Base-by-base conservation (phyloP, 2,797 vertebrate genomes). In the Megalops cyprinoides region DNA sequence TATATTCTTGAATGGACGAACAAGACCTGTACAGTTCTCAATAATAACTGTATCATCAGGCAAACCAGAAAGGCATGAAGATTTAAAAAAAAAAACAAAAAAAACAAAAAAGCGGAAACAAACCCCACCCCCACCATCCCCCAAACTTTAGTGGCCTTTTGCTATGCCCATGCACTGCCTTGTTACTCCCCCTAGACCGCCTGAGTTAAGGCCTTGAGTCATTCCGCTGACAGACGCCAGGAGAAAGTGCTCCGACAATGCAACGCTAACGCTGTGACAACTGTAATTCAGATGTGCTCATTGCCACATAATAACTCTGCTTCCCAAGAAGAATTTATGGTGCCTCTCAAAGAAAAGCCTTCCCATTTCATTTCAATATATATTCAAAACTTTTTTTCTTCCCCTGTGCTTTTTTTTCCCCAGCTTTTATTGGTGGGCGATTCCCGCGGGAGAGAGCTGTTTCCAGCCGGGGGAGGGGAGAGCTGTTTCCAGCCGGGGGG, bases 141-240 rank as follows among this genome's bases (percentile, higher is more conserved):
- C 0, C 42, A 42, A 31, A 18, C 76, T 34, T 31, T 4, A 14
- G 51, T 20, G 42, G 15, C 42, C 78, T 46, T 48, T 23, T 39
- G 65, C 49, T 37, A 20, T 20, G 18, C 44, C 20, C 5, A 74
- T 90, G 90, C 91, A 92, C 91, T 93, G 92, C 92, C 92, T 90
- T 90, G 91, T 91, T 91, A 81, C 77, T 79, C 62, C 60, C 9
- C 14, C 46, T 9, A 48, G 37, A 48, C 15, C 7, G 7, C 9
- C 10, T 37, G 31, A 48, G 34, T n/a, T 28, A 79, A 25, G 53
- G 34, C 20, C 42, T 37, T 44, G 10, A 42, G 28, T 37, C 42
- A 74, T 48, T 77, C 28, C 18, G 18, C 49, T 15, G 25, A 75
- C 46, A 44, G 39, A 18, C 39, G 6, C 15, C 5, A 5, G 44